Evolutionary conservation across 2,888 invertebrate species (phyloP).

Genomic region (Drosophila borealis): DNA sequence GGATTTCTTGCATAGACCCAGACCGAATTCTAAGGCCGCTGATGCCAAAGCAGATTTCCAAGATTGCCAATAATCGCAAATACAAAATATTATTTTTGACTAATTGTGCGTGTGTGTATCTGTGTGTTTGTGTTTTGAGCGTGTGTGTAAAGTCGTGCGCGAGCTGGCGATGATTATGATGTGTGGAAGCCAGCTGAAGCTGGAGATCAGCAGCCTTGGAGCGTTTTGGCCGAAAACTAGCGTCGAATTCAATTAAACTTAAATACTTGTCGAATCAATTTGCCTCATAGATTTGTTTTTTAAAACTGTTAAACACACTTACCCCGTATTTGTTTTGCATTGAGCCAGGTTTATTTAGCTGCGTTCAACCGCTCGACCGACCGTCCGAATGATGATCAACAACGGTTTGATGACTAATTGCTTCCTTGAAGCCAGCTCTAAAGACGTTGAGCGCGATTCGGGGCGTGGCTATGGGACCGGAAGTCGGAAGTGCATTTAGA

Average conservation of each 20-base stretch:
- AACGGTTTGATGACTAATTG: conserved; percentile 57
- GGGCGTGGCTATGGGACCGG: conserved; percentile 10
- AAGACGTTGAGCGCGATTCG: conserved; percentile 16
- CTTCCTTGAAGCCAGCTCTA: conserved; percentile 57
- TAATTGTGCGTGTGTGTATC: conserved; percentile 59
- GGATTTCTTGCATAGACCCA: conserved; percentile 56
- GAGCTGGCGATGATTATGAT: conserved; percentile 66
- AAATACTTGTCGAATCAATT: conserved; percentile 78
- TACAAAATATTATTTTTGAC: conserved; percentile 71
- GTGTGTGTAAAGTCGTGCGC: conserved; percentile 56
- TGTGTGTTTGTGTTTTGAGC: neutral
- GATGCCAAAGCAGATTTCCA: conserved; percentile 79
- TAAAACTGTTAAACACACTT: conserved; percentile 50
- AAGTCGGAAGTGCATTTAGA: conserved; percentile 53
- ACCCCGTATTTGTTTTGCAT: conserved; percentile 74
- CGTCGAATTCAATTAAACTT: conserved; percentile 78
- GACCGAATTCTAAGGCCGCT: conserved; percentile 65
- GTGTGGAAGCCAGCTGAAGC: conserved; percentile 30
- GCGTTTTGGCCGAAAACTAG: conserved; percentile 67
- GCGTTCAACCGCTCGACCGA: conserved; percentile 6
- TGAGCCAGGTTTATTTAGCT: conserved; percentile 71
- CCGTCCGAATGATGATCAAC: conserved; percentile 46
- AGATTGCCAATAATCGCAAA: conserved; percentile 69
- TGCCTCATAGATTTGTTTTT: conserved; percentile 42
- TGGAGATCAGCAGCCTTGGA: conserved; percentile 66